phyloP scores from a whole-genome alignment of 2,888 invertebrate species.

The Agrilus cyanescens region DNA sequence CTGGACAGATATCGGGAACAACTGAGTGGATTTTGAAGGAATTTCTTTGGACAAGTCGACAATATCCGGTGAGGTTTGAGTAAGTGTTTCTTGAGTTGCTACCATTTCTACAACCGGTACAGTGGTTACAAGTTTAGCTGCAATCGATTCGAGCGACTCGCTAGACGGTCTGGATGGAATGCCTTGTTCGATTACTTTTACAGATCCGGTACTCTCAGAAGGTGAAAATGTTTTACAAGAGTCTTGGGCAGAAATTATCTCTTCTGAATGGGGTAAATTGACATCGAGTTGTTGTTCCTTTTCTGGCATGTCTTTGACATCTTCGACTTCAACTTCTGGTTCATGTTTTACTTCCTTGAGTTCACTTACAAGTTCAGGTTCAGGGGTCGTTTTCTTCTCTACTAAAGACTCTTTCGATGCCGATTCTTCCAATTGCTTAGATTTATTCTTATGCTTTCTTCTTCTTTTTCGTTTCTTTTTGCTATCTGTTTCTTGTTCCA shows the following conservation, averaged over 20 bases:
- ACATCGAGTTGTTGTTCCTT: slow-evolving; percentile 12
- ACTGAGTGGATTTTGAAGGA: slow-evolving; percentile 30
- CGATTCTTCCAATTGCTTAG: slow-evolving; percentile 40
- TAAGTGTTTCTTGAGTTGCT: slow-evolving; percentile 42
- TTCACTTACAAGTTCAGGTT: slow-evolving; percentile 21
- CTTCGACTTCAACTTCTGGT: slow-evolving; percentile 2
- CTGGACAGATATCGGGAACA: slow-evolving; percentile 34
- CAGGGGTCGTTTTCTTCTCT: slow-evolving; percentile 24
- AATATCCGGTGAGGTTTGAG: slow-evolving; percentile 46
- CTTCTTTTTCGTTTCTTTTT: slow-evolving; percentile 34
- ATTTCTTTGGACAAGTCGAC: slow-evolving; percentile 29
- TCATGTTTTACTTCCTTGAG: slow-evolving; percentile 27
- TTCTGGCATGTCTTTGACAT: slow-evolving; percentile 5
- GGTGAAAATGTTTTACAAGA: slow-evolving; percentile 49
- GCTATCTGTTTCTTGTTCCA: slow-evolving; percentile 33
- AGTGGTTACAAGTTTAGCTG: slow-evolving; percentile 35
- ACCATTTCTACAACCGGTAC: slow-evolving; percentile 48
- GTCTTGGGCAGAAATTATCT: slow-evolving; percentile 42
- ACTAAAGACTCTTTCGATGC: slow-evolving; percentile 34
- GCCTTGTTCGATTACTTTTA: slow-evolving; percentile 56
- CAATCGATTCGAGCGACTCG: slow-evolving; percentile 42
- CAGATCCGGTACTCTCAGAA: slow-evolving; percentile 44
- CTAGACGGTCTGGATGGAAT: slow-evolving; percentile 44
- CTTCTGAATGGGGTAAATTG: slow-evolving; percentile 36
- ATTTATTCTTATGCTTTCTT: slow-evolving; percentile 34